Evolutionary conservation across 2,113 vertebrate genomes (phyloP).

Genomic region (Thryonomys swinderianus): DNA sequence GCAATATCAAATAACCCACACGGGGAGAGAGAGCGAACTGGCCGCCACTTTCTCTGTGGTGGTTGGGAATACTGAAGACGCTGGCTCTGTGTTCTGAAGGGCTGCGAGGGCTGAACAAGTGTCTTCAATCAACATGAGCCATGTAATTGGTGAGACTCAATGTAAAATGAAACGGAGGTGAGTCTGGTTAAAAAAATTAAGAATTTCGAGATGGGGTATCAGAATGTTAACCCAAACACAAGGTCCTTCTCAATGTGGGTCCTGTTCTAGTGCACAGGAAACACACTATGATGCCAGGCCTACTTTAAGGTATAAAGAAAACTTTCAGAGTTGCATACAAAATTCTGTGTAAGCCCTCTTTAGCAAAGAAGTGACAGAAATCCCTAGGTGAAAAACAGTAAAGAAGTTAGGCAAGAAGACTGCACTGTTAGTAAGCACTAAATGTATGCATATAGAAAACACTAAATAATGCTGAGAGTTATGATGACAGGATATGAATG

Average conservation of each 20-base stretch:
- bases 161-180: background rate
- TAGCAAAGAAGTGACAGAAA: background rate
- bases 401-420: background rate
- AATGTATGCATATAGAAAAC: background rate
- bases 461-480: background rate
- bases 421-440: background rate
- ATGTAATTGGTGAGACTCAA: background rate
- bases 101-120: background rate
- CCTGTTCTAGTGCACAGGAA: background rate
- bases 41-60: background rate
- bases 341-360: background rate
- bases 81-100: background rate
- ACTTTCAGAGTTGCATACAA: background rate
- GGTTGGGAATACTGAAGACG: too few species aligned
- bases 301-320: background rate
- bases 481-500: constrained; percentile 18
- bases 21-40: background rate
- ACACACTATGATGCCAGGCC: background rate
- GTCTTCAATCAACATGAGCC: background rate
- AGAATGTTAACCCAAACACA: background rate
- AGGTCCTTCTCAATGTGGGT: background rate
- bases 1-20: background rate
- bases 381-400: background rate
- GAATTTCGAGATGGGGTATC: background rate
- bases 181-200: background rate